A percentile compares a stretch with the other conserved stretches of the same genome.
Conservation (phyloP, 2,797 vertebrate genomes). For the Poecilia gillii region DNA sequence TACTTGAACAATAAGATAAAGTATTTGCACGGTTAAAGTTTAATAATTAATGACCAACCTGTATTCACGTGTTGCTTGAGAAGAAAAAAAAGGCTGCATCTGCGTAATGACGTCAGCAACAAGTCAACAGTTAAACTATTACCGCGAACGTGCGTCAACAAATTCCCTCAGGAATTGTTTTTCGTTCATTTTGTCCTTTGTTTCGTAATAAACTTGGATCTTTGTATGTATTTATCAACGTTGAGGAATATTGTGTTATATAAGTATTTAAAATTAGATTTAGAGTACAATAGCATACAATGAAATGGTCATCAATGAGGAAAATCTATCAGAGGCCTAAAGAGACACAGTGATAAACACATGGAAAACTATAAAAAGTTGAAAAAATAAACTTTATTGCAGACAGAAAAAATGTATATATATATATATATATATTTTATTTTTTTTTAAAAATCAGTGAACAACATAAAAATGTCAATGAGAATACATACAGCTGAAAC, state of each 20-base stretch:
- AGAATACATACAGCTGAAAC: neutral
- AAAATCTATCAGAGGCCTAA: neutral
- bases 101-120: conserved; percentile 35
- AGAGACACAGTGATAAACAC: neutral
- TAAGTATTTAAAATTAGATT: neutral
- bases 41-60: conserved; percentile 24
- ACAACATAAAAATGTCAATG: neutral
- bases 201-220: neutral
- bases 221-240: neutral
- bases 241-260: neutral
- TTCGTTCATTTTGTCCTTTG: neutral
- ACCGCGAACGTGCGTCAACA: neutral
- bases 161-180: neutral
- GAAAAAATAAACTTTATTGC: neutral
- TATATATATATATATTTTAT: too few species aligned
- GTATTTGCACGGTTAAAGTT: neutral
- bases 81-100: neutral
- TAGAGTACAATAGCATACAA: neutral
- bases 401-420: neutral
- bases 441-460: neutral
- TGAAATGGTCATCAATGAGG: neutral
- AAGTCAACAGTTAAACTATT: neutral
- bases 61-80: neutral
- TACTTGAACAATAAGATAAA: neutral
- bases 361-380: neutral